Conservation (phyloP, 1,140 invertebrate genomes). For the Triops longicaudatus region DNA sequence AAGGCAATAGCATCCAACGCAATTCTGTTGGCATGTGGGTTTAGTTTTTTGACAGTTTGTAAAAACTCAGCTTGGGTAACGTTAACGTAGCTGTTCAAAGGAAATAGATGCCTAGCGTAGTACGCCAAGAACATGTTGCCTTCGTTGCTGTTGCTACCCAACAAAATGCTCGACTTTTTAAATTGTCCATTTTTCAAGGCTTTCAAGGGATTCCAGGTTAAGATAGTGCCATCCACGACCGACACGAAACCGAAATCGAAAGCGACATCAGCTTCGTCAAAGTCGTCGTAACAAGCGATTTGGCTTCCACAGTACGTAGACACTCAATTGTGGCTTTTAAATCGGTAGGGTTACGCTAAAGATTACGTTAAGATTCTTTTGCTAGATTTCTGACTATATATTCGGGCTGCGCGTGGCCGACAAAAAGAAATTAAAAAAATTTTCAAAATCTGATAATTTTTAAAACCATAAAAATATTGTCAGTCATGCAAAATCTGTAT, state of each 20-base stretch:
- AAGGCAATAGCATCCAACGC: slow-evolving; percentile 60
- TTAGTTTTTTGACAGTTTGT: slow-evolving; percentile 66
- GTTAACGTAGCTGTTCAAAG: slow-evolving; percentile 70
- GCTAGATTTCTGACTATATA: no score
- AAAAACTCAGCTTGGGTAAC: slow-evolving; percentile 66
- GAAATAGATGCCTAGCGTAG: slow-evolving; percentile 71
- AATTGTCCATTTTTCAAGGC: slow-evolving; percentile 74
- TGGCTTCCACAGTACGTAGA: slow-evolving; percentile 59
- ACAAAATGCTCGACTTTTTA: slow-evolving; percentile 87
- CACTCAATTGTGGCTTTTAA: slow-evolving; percentile 67
- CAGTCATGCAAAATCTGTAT: no score
- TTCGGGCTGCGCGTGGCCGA: no score
- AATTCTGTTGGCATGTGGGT: slow-evolving; percentile 72
- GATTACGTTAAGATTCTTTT: no score
- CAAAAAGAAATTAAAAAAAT: no score
- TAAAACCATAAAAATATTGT: no score
- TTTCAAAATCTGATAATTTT: no score
- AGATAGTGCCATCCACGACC: slow-evolving; percentile 81
- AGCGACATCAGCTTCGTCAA: slow-evolving; percentile 58
- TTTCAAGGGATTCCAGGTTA: slow-evolving; percentile 71
- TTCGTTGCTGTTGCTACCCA: slow-evolving; percentile 90
- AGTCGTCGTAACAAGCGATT: slow-evolving; percentile 73
- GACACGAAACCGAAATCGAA: slow-evolving; percentile 89
- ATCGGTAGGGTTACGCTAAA: slow-evolving; percentile 55
- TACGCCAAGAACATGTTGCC: slow-evolving; percentile 91